Evolutionary conservation across 2,797 vertebrate species (phyloP).

Genomic region (Carduelis carduelis): DNA sequence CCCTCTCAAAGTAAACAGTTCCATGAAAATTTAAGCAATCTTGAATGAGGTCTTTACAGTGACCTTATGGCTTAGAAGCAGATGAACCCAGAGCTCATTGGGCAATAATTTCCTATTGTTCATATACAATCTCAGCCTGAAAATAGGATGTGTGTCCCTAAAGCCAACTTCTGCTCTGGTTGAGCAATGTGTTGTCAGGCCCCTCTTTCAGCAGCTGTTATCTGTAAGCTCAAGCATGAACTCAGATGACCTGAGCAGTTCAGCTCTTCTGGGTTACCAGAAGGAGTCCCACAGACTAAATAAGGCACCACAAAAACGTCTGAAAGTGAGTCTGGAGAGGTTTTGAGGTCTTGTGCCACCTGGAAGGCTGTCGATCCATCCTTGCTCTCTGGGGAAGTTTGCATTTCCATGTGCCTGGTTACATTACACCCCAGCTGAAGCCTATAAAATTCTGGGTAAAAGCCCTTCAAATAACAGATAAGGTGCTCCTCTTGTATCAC

Average conservation of each 20-base stretch:
- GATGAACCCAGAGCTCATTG: neutral
- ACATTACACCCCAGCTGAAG: neutral
- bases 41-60: neutral
- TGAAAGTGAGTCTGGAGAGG: neutral
- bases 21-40: conserved; percentile 20
- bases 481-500: neutral
- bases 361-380: neutral
- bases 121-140: neutral
- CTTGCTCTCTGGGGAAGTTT: neutral
- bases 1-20: conserved; percentile 22
- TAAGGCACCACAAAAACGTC: neutral
- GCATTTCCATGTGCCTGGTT: neutral
- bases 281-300: neutral
- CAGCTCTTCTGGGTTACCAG: neutral
- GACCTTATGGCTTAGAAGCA: neutral
- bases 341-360: neutral
- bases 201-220: neutral
- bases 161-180: neutral
- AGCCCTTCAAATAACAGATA: neutral
- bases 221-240: neutral
- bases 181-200: neutral
- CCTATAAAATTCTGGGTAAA: neutral
- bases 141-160: neutral
- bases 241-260: neutral
- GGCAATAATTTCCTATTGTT: conserved; percentile 10